Evolutionary conservation across 2,888 invertebrate species (phyloP).

Genomic region (Synergus japonicus): DNA sequence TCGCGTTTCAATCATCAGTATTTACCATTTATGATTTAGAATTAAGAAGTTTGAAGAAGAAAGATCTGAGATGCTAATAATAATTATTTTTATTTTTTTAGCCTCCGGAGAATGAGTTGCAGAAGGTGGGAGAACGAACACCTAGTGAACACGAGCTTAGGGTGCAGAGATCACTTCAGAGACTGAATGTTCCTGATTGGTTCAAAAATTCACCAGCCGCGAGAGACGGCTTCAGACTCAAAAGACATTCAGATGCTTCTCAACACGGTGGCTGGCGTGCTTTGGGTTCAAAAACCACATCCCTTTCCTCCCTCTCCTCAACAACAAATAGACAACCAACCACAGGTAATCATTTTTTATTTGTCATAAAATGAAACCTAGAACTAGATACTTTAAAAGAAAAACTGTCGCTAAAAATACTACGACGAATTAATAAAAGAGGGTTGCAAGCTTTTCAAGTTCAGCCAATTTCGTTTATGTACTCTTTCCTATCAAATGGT

Average conservation of each 20-base stretch:
- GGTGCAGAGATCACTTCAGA: conserved; percentile 94
- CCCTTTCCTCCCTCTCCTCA: conserved; percentile 85
- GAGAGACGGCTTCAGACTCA: conserved; percentile 88
- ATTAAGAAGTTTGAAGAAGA: background rate
- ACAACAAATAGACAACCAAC: conserved; percentile 75
- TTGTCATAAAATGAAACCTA: background rate
- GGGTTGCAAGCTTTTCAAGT: no score
- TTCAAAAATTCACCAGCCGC: conserved; percentile 88
- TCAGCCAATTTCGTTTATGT: conserved; percentile 56
- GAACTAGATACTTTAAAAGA: background rate
- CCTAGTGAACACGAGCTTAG: conserved; percentile 96
- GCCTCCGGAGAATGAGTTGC: conserved; percentile 96
- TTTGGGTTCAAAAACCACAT: conserved; percentile 91
- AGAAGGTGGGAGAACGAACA: conserved; percentile 88
- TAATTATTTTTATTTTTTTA: conserved; percentile 77
- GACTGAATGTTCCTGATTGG: conserved; percentile 97
- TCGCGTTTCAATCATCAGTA: no score
- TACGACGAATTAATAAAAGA: no score
- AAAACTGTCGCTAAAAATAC: background rate
- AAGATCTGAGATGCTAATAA: background rate
- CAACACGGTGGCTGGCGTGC: conserved; percentile 81
- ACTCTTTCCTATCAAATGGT: conserved; percentile 42
- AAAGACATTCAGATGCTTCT: conserved; percentile 84
- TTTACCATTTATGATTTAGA: background rate
- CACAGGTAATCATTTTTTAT: conserved; percentile 63